Percentiles rank a stretch among this genome's conserved stretches.
phyloP scores from a whole-genome alignment of 2,888 invertebrate genomes.

The Anaspis maculata region DNA sequence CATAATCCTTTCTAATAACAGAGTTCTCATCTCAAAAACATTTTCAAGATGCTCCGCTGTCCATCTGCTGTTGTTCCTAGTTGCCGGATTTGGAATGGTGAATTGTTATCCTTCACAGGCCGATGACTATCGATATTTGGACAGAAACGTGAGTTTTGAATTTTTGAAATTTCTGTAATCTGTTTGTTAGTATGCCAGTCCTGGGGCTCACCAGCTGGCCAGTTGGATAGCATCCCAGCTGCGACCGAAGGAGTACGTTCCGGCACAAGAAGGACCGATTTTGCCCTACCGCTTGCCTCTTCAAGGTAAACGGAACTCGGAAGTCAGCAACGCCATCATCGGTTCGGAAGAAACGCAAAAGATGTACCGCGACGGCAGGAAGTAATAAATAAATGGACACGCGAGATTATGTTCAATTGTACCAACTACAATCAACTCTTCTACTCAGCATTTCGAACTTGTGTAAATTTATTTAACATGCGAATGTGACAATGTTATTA shows the following conservation, averaged over 20 bases:
- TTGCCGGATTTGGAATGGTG: too few species aligned
- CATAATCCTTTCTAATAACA: too few species aligned
- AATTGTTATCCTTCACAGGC: not conserved
- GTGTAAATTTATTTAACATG: too few species aligned
- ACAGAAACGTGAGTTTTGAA: conserved; percentile 15
- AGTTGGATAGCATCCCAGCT: conserved; percentile 34
- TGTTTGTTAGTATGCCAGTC: conserved; percentile 22
- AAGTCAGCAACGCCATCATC: conserved; percentile 34
- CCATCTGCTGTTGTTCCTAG: too few species aligned
- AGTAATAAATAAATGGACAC: conserved; percentile 6
- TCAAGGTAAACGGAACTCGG: conserved; percentile 33
- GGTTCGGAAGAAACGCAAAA: conserved; percentile 34
- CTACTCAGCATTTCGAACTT: too few species aligned
- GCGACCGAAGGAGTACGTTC: conserved; percentile 27
- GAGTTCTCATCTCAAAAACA: too few species aligned
- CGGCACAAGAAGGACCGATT: conserved; percentile 25
- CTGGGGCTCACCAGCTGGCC: conserved; percentile 35
- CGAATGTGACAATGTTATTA: too few species aligned
- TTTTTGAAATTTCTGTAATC: conserved; percentile 11
- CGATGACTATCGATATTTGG: conserved; percentile 14
- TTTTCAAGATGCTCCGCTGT: too few species aligned
- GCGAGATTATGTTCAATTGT: too few species aligned
- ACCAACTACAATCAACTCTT: too few species aligned
- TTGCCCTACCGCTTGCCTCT: conserved; percentile 29
- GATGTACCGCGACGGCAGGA: conserved; percentile 31